These are phyloP conservation scores for Lagodon rhomboides DNA, from an alignment of 2,797 vertebrate genomes.

Conservation along the genomic window DNA sequence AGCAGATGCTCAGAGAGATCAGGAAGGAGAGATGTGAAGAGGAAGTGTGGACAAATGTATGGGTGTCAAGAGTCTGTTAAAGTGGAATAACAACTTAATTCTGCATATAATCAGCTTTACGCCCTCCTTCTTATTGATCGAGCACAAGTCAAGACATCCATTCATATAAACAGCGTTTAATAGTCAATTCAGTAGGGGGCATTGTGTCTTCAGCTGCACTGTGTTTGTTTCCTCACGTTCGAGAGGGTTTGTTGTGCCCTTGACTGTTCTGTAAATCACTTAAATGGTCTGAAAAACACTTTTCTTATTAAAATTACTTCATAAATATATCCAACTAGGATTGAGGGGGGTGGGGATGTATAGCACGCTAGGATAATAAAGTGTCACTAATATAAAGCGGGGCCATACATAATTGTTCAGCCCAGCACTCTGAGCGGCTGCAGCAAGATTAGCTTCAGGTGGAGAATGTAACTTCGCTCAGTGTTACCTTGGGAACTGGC, in stretches of 20 bases:
- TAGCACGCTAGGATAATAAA: slow-evolving; percentile 57
- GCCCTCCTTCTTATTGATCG: background rate
- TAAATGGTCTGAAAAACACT: slow-evolving; percentile 31
- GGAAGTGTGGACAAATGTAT: slow-evolving; percentile 13
- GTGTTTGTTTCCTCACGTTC: slow-evolving; percentile 28
- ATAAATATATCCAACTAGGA: slow-evolving; percentile 61
- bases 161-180: slow-evolving; percentile 18
- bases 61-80: background rate
- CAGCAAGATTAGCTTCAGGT: slow-evolving; percentile 44
- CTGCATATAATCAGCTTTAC: slow-evolving; percentile 10
- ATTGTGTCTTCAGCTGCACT: background rate
- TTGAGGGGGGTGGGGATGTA: background rate
- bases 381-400: slow-evolving; percentile 50
- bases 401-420: slow-evolving; percentile 62
- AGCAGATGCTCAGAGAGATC: slow-evolving; percentile 44
- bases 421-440: slow-evolving; percentile 20
- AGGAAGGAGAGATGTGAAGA: slow-evolving; percentile 15
- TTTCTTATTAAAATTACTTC: slow-evolving; percentile 54
- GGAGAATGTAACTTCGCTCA: slow-evolving; percentile 42
- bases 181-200: background rate
- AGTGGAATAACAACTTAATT: slow-evolving; percentile 20
- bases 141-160: slow-evolving; percentile 3
- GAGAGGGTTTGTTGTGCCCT: slow-evolving; percentile 14
- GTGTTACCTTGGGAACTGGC: slow-evolving; percentile 66
- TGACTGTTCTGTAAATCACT: slow-evolving; percentile 49